Percentiles rank a stretch among this genome's conserved stretches.
These are phyloP conservation scores for Nebria salina DNA, from an alignment of 2,888 invertebrate species.

Conservation along the genomic window DNA sequence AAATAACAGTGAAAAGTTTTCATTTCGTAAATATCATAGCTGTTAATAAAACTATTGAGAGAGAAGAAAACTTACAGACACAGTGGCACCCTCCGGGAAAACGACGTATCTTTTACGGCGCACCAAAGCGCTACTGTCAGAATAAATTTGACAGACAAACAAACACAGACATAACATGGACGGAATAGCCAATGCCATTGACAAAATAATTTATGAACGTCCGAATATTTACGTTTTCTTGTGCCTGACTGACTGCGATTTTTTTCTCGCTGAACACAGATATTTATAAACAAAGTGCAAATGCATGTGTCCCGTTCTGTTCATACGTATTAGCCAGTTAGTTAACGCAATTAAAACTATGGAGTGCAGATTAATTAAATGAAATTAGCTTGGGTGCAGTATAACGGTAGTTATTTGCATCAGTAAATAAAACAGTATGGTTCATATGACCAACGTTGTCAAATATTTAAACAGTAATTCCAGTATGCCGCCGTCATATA, in stretches of 20 bases:
- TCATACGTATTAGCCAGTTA: neutral
- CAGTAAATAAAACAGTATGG: neutral
- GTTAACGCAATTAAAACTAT: neutral
- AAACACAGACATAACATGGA: slow-evolving; percentile 24
- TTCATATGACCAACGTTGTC: neutral
- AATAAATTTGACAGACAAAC: slow-evolving; percentile 38
- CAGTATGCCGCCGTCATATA: neutral
- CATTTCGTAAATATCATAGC: slow-evolving; percentile 20
- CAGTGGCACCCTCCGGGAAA: slow-evolving; percentile 70
- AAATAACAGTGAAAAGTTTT: slow-evolving; percentile 16
- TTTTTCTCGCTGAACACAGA: neutral
- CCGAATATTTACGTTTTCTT: neutral
- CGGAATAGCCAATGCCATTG: slow-evolving; percentile 17
- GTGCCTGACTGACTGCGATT: neutral
- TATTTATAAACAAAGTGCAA: neutral
- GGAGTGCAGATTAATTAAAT: neutral
- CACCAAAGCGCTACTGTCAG: slow-evolving; percentile 62
- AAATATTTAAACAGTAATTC: neutral
- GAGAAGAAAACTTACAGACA: slow-evolving; percentile 43
- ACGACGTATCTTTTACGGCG: slow-evolving; percentile 72
- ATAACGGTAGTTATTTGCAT: neutral
- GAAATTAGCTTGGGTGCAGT: neutral
- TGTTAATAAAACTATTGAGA: slow-evolving; percentile 30
- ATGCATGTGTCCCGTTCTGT: neutral
- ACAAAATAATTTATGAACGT: neutral